Evolutionary conservation across 2,888 invertebrate genomes (phyloP), one percentile per base, ranked within the genome.

Genomic region (Sesamia inferens): DNA sequence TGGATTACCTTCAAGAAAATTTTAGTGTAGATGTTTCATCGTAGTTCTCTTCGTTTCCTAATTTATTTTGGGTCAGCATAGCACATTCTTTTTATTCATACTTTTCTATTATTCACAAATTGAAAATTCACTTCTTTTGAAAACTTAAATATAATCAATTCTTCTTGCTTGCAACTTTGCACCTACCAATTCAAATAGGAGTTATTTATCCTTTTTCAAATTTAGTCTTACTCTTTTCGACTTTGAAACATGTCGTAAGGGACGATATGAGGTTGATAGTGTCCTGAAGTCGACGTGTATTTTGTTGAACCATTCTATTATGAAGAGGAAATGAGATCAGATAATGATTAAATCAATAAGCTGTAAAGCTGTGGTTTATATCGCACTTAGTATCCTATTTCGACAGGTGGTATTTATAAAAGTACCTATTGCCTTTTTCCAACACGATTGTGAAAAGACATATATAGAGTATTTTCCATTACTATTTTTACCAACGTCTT

Each of bases 261-360:
- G 19, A 47, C 16, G 24, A 42, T 42, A 19, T 51, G 51, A 51
- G 19, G 51, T 51, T 19, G 8, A 19, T 51, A 19, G 19, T 7
- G 51, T 51, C 8, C 19, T 51, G 3, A 51, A 51, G 51, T n/a
- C 8, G 8, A 51, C 51, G 8, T 3, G 51, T 51, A 51, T 51
- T 19, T 51, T 51, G 0, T n/a, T 22, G 19, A 70, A 42, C 5
- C 13, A 14, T 61, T 55, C 4, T 42, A 31, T 65, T 71, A 42
- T 19, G 42, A 5, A 78, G 55, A 61, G 42, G 14, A 59, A 65
- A 78, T 55, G 14, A 42, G 39, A 62, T 62, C 22, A 62, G 48
- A 72, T 44, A 66, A 57, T 65, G 62, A 78, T 65, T 10, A 66
- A 51, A 67, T 74, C 47, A 74, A 79, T 74, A 68, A 31, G 42